Conservation (phyloP, 2,797 vertebrate species). For the Oophaga sylvatica region DNA sequence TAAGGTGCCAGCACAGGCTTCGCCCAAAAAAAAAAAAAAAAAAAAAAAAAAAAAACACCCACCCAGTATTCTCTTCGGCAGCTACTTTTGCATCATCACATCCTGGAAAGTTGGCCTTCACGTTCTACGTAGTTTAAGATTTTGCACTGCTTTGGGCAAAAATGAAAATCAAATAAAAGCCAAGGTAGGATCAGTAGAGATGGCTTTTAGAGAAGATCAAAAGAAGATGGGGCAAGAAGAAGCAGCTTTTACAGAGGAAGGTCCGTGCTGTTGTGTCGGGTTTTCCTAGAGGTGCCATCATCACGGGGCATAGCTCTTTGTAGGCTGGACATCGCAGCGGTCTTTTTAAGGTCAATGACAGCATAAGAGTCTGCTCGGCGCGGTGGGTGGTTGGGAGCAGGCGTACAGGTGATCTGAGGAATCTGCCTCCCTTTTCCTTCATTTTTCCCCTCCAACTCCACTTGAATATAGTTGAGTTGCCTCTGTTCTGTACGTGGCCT, state of each 20-base stretch:
- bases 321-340: conserved; percentile 96
- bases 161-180: conserved; percentile 39
- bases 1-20: background rate
- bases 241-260: conserved; percentile 85
- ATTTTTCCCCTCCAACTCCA: conserved; percentile 88
- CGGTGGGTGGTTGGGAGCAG: conserved; percentile 72
- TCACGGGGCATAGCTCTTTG: conserved; percentile 96
- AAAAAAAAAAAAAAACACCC: background rate
- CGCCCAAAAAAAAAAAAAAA: background rate
- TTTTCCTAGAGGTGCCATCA: conserved; percentile 96
- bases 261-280: conserved; percentile 99
- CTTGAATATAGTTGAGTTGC: conserved; percentile 99
- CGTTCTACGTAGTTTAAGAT: conserved; percentile 43
- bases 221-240: background rate
- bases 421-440: conserved; percentile 71
- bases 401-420: conserved; percentile 68
- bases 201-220: conserved; percentile 49
- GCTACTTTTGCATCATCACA: background rate
- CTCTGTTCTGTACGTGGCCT: conserved; percentile 77
- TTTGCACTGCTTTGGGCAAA: conserved; percentile 20
- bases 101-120: conserved; percentile 38
- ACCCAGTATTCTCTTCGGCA: background rate
- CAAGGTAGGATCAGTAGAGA: conserved; percentile 38
- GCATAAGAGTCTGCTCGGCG: conserved; percentile 92
- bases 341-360: conserved; percentile 97